These are phyloP conservation scores for Crematogaster levior DNA, from an alignment of 2,888 invertebrate genomes.

Conservation along the genomic window DNA sequence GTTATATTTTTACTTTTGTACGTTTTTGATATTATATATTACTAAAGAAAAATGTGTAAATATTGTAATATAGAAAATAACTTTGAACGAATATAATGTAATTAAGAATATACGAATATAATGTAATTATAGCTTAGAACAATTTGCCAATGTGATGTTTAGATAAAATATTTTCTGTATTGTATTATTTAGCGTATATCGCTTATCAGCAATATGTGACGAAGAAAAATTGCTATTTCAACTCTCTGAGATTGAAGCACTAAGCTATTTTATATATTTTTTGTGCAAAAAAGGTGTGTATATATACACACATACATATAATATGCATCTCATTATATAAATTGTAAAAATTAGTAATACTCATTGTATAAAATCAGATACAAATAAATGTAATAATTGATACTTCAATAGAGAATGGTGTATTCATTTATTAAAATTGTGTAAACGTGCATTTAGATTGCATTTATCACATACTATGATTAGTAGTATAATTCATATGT, in stretches of 20 bases:
- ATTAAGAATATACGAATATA: conserved; percentile 72
- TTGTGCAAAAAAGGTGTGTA: conserved; percentile 68
- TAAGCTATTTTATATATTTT: conserved; percentile 64
- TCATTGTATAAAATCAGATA: conserved; percentile 62
- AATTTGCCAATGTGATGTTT: conserved; percentile 83
- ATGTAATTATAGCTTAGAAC: conserved; percentile 73
- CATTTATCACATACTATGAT: background rate
- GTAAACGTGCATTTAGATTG: conserved; percentile 50
- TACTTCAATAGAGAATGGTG: conserved; percentile 54
- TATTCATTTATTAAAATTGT: conserved; percentile 39
- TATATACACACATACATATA: conserved; percentile 53
- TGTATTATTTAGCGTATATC: conserved; percentile 66
- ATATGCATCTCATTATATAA: conserved; percentile 74
- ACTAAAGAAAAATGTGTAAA: conserved; percentile 65
- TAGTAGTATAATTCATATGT: background rate
- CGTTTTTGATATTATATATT: conserved; percentile 74
- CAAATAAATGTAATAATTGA: conserved; percentile 65
- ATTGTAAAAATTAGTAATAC: conserved; percentile 66
- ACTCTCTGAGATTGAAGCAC: conserved; percentile 13
- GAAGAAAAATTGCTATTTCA: conserved; percentile 27
- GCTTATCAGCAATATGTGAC: conserved; percentile 50
- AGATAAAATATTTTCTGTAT: conserved; percentile 74
- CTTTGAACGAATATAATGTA: conserved; percentile 70
- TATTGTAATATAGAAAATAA: conserved; percentile 72
- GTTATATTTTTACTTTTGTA: conserved; percentile 78